Evolutionary conservation across 1,140 invertebrate species (phyloP), one percentile per base, ranked within the genome.

Genomic region (Diorhabda sublineata): DNA sequence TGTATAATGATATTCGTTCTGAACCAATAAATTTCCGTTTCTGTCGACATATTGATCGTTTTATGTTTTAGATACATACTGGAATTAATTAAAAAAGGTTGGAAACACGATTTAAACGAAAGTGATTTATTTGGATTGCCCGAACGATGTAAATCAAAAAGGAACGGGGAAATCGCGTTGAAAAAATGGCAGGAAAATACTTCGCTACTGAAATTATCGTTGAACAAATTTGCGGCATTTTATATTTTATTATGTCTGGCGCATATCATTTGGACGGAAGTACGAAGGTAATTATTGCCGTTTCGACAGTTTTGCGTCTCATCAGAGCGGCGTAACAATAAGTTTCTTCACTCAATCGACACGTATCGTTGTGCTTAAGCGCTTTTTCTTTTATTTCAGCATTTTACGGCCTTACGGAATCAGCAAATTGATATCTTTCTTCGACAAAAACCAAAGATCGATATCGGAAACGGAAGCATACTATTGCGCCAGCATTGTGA

Each of bases 361-460:
- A 11, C 56, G 11, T 11, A 11, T 11, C 11, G 11, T 11, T 11
- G 11, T 11, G 11, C 0, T n/a, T n/a, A n/a, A n/a, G n/a, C n/a
- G n/a, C n/a, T 43, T 61, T 26, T 42, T 9, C 9, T 74, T 69
- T 64, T n/a, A 9, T 73, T 76, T 64, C 57, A 76, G 70, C 59
- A 61, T 73, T 11, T 11, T 67, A 5, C 65, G 75, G 65, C 73
- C 75, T 4, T 41, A 72, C 26, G 68, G 72, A 47, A 71, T 74
- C 7, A 71, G 73, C 41, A 74, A 74, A 61, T 63, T 77, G 9
- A 71, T 77, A n/a, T 67, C 71, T n/a, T 78, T 76, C 58, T 78
- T 78, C 65, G 72, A 72, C 63, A 70, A 73, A 4, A 68, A 58
- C 43, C 70, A 71, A 69, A 71, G 59, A 11, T 9, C 9, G 41